These are phyloP conservation scores for Drosophila colorata DNA, from an alignment of 2,888 invertebrate species.

Conservation along the genomic window DNA sequence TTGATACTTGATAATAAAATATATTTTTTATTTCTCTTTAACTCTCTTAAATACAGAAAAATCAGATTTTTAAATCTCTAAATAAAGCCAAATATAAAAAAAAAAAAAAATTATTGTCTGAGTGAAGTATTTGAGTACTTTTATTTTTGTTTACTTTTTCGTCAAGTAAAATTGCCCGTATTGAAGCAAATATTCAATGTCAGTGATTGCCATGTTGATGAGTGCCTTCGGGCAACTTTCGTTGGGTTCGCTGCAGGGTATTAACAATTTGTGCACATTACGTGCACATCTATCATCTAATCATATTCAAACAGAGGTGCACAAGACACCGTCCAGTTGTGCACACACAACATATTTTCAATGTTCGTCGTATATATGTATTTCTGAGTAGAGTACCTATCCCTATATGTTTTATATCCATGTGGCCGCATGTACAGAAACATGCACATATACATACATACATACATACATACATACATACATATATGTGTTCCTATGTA, in stretches of 20 bases:
- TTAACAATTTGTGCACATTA: slow-evolving; percentile 28
- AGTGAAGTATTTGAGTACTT: background rate
- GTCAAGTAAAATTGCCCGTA: background rate
- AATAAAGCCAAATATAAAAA: too few species aligned
- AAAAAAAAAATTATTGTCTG: too few species aligned
- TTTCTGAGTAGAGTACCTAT: slow-evolving; percentile 4
- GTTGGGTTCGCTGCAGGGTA: slow-evolving; percentile 17
- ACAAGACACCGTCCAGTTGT: slow-evolving; percentile 49
- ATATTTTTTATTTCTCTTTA: too few species aligned
- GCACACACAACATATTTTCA: slow-evolving; percentile 35
- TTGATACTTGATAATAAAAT: too few species aligned
- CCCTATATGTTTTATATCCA: slow-evolving; percentile 16
- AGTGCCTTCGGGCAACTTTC: slow-evolving; percentile 8
- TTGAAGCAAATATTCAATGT: slow-evolving; percentile 6
- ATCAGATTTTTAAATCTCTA: background rate
- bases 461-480: slow-evolving; percentile 16
- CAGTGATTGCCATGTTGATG: slow-evolving; percentile 6
- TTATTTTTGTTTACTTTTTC: background rate
- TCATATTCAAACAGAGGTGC: slow-evolving; percentile 45
- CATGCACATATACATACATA: background rate
- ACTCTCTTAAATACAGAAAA: background rate
- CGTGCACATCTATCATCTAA: slow-evolving; percentile 43
- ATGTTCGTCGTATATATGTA: slow-evolving; percentile 13
- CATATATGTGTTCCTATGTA: slow-evolving; percentile 2
- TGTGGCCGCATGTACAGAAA: background rate